phyloP scores from a whole-genome alignment of 1,140 invertebrate species.

The Olivierus martensii region DNA sequence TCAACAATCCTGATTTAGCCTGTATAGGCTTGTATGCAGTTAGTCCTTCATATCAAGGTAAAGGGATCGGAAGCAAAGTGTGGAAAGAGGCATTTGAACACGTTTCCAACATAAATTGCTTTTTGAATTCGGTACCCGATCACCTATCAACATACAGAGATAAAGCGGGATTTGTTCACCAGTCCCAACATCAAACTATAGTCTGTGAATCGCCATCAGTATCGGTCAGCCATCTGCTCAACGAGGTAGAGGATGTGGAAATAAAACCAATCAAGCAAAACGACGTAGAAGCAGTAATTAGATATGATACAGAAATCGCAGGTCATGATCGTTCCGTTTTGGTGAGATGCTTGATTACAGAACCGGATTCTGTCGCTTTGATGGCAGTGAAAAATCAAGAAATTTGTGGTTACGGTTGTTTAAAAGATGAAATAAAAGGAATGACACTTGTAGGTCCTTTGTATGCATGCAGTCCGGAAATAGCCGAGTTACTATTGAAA shows the following conservation, averaged over 20 bases:
- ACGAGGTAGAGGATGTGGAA: constrained; percentile 2
- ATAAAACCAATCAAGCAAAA: not conserved
- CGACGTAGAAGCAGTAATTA: not conserved
- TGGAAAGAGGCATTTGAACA: constrained; percentile 19
- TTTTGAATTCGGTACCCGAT: constrained; percentile 20
- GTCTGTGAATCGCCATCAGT: constrained; percentile 1
- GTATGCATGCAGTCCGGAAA: constrained; percentile 16
- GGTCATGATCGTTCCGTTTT: constrained; percentile 6
- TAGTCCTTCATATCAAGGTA: constrained; percentile 9
- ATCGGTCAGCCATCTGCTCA: not conserved
- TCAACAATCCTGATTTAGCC: constrained; percentile 8
- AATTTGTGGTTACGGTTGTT: constrained; percentile 18
- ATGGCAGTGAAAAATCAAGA: constrained; percentile 6
- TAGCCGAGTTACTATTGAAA: constrained; percentile 10
- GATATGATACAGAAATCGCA: constrained; percentile 4
- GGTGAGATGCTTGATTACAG: constrained; percentile 1
- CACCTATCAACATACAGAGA: constrained; percentile 20
- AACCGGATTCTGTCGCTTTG: constrained; percentile 9
- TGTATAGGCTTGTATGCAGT: constrained; percentile 23
- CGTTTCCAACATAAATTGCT: constrained; percentile 16
- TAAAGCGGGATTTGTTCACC: constrained; percentile 15
- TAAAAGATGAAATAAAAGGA: not conserved
- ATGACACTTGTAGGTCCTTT: constrained; percentile 18
- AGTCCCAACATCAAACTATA: constrained; percentile 3
- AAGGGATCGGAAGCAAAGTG: constrained; percentile 16